Evolutionary conservation across 2,888 invertebrate species (phyloP).

Genomic region (Scaptomyza parva): DNA sequence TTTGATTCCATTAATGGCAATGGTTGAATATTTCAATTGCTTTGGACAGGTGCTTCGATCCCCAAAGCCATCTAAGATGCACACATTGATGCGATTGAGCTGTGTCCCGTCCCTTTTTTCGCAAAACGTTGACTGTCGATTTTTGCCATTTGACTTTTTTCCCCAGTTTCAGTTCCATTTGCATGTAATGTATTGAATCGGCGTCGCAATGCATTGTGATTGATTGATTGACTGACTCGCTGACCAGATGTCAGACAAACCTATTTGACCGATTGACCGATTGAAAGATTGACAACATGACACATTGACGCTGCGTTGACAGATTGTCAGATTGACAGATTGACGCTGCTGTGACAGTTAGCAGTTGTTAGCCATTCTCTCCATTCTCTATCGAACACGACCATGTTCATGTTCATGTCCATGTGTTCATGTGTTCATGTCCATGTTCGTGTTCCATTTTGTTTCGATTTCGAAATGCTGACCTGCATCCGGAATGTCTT

Average conservation of each 20-base stretch:
- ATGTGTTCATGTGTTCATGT: background rate
- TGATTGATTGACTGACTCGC: constrained; percentile 61
- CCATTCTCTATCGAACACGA: no score
- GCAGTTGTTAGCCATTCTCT: background rate
- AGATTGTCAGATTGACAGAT: constrained; percentile 38
- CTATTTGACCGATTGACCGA: constrained; percentile 42
- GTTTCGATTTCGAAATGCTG: no score
- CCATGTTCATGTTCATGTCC: background rate
- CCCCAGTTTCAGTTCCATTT: constrained; percentile 21
- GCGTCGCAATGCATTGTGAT: constrained; percentile 25
- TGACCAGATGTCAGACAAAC: constrained; percentile 40
- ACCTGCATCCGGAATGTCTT: no score
- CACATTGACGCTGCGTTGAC: constrained; percentile 37
- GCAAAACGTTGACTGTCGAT: background rate
- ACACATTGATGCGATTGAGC: constrained; percentile 11
- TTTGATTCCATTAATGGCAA: constrained; percentile 12
- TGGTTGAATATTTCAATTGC: constrained; percentile 29
- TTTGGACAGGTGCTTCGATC: constrained; percentile 8
- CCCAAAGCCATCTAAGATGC: constrained; percentile 18
- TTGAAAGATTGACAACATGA: constrained; percentile 31
- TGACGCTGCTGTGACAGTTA: constrained; percentile 36
- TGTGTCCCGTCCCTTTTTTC: background rate
- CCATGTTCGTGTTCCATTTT: background rate
- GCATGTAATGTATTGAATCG: constrained; percentile 30
- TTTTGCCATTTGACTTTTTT: background rate